Conservation (phyloP, 2,888 invertebrate species). For the Agelastica alni region DNA sequence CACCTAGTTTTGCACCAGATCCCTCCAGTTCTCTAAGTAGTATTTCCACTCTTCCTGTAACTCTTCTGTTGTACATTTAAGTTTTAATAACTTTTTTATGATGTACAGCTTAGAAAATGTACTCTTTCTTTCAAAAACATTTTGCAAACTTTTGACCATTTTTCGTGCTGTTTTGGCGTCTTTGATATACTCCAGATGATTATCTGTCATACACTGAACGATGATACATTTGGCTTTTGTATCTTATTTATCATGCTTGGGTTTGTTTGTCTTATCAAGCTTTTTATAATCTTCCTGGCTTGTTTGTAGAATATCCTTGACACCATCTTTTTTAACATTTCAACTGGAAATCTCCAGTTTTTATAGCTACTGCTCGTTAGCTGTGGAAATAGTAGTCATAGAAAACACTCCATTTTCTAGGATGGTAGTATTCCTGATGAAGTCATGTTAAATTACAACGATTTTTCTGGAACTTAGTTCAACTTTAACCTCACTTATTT, state of each 20-base stretch:
- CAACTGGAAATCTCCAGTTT: neutral
- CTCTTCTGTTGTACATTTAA: constrained; percentile 2
- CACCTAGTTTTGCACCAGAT: neutral
- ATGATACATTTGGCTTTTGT: too few relatives aligned
- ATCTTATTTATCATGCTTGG: constrained; percentile 1
- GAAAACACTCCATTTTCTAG: too few relatives aligned
- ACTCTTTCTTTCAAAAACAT: constrained; percentile 19
- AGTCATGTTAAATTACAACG: too few relatives aligned
- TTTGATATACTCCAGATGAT: constrained; percentile 17
- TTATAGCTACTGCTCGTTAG: neutral
- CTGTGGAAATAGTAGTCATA: neutral
- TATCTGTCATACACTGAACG: constrained; percentile 20
- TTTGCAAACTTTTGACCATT: constrained; percentile 8
- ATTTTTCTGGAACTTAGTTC: too few relatives aligned
- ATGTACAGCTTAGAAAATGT: constrained; percentile 6
- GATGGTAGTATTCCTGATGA: too few relatives aligned
- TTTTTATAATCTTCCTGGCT: too few relatives aligned
- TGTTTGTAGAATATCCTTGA: too few relatives aligned
- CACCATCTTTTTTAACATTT: neutral
- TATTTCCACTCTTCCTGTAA: constrained; percentile 5
- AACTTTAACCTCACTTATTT: too few relatives aligned
- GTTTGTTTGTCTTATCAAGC: too few relatives aligned
- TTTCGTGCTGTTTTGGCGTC: constrained; percentile 16
- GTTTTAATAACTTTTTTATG: constrained; percentile 14
- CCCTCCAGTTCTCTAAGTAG: too few relatives aligned